Base-by-base conservation (phyloP, 2,797 vertebrate genomes). In the Odontamblyopus lacepedii region DNA sequence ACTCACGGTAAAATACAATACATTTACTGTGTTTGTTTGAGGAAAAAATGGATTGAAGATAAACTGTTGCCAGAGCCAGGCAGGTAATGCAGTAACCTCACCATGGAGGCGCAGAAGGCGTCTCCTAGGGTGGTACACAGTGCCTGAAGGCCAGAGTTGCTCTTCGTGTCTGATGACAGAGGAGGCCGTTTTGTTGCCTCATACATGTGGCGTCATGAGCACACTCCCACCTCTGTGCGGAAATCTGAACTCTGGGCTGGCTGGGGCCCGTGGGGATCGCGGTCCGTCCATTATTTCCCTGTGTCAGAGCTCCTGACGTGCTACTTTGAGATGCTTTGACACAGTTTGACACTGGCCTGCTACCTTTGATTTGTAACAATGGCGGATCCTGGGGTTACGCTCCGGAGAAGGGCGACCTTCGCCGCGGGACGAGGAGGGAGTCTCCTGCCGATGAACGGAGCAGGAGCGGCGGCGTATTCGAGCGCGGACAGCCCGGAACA, bases 391-490 rank as follows among this genome's bases (percentile, higher is more conserved):
- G 61, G 72, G 80, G 53, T 65, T 0, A n/a, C 53, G 11, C 85
- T 72, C 61, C 64, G 76, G 72, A 88, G 90, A 61, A 86, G 90
- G 27, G 82, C 84, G 56, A 84, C 83, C 12, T 51, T 86, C 0
- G 9, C 72, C 19, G 63, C 59, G 69, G 27, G 23, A 67, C 74
- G 69, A 71, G 30, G 32, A 0, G 69, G n/a, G n/a, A 70, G 35
- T 18, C 4, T 76, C 71, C 78, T 64, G 79, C 78, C 80, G 73
- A 1, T 19, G 70, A 76, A 74, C 68, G 81, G 72, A 27, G 65
- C 48, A 26, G 72, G 77, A 9, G 63, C 62, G 0, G 71, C 74
- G 82, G 78, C 0, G 41, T 30, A 13, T 29, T 67, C 18, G 29
- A 35, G 59, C 71, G 2, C 72, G 0, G 59, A 11, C 72, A 0